Evolutionary conservation across 2,113 vertebrate genomes (phyloP).

Genomic region (Tylochromis polylepis): DNA sequence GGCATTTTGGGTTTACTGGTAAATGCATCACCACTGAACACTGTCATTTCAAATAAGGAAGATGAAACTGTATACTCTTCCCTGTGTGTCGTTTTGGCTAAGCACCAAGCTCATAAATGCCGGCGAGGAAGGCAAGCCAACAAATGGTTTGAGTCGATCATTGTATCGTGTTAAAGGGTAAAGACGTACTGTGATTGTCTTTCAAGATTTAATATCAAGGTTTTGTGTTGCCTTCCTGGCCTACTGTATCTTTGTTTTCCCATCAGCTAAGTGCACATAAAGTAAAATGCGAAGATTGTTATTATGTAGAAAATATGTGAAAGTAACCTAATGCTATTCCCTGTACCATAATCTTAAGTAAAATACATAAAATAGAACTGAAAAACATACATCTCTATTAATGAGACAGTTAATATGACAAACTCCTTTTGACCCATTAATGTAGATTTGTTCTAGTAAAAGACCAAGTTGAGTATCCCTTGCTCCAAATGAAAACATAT

Average conservation of each 20-base stretch:
- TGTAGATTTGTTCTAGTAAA: not conserved
- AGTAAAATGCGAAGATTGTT: not conserved
- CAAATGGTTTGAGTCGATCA: not conserved
- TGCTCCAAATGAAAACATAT: not conserved
- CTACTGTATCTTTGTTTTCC: not conserved
- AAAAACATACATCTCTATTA: not conserved
- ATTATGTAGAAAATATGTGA: not conserved
- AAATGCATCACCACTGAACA: slow-evolving; percentile 27
- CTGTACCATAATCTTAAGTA: accelerated
- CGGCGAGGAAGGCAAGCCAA: not conserved
- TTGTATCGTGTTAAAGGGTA: too few species aligned
- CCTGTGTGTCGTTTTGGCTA: slow-evolving; percentile 14
- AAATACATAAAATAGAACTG: not conserved
- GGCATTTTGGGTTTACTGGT: slow-evolving; percentile 18
- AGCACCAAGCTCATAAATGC: not conserved
- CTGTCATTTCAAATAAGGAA: slow-evolving; percentile 14
- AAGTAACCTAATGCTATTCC: not conserved
- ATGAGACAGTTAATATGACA: not conserved
- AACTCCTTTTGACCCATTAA: not conserved
- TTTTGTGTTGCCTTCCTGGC: not conserved
- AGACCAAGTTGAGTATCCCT: not conserved
- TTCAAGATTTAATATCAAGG: not conserved
- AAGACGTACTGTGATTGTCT: not conserved
- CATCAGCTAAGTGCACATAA: not conserved
- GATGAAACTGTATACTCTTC: slow-evolving; percentile 18